phyloP scores from a whole-genome alignment of 2,888 invertebrate species.

The Amphipoea lucens region DNA sequence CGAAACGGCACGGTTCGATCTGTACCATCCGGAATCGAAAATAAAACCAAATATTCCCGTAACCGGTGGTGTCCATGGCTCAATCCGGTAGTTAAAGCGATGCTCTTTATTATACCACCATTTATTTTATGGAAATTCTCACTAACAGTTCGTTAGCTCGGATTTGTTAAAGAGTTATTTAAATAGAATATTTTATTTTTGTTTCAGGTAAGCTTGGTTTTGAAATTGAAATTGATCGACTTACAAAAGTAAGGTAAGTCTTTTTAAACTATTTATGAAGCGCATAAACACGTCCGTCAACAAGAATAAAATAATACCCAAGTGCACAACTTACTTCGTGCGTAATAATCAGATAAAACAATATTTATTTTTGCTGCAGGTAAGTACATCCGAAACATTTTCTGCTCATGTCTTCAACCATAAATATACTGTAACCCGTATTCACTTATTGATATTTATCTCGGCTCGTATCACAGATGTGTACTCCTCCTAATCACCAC shows the following conservation, averaged over 20 bases:
- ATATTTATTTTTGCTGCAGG: neutral
- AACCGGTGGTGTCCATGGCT: slow-evolving; percentile 71
- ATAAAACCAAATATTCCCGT: slow-evolving; percentile 78
- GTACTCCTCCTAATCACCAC: slow-evolving; percentile 69
- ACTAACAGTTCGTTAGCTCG: slow-evolving; percentile 78
- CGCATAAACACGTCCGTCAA: neutral
- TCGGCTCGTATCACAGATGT: slow-evolving; percentile 60
- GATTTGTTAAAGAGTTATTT: slow-evolving; percentile 57
- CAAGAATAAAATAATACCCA: neutral
- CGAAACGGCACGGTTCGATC: slow-evolving; percentile 57
- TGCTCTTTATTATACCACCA: slow-evolving; percentile 73
- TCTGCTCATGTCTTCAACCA: slow-evolving; percentile 17
- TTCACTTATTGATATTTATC: slow-evolving; percentile 63
- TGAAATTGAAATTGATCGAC: slow-evolving; percentile 5
- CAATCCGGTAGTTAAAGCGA: slow-evolving; percentile 73
- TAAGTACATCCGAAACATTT: slow-evolving; percentile 22
- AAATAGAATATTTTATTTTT: slow-evolving; percentile 59
- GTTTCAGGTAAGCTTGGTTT: slow-evolving; percentile 63
- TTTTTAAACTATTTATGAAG: neutral
- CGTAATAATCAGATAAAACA: slow-evolving; percentile 2
- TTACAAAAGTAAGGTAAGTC: slow-evolving; percentile 73
- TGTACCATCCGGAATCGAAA: slow-evolving; percentile 58
- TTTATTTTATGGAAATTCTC: slow-evolving; percentile 80
- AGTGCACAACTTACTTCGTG: neutral
- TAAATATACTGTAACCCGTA: slow-evolving; percentile 43